Evolutionary conservation across 2,888 invertebrate genomes (phyloP).

Genomic region (Unio delphinus): DNA sequence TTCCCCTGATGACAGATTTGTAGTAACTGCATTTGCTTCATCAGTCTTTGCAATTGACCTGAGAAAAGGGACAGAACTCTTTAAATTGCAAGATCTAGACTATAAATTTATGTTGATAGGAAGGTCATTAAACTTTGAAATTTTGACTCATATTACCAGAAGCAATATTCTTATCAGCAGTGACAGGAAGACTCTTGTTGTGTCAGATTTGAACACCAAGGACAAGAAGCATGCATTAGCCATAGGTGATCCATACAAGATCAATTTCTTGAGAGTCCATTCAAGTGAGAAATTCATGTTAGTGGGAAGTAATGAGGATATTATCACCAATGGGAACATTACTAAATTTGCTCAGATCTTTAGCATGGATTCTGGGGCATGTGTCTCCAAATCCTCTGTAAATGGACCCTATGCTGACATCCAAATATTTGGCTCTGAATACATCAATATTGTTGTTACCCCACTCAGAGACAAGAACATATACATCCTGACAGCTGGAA

Average conservation of each 20-base stretch:
- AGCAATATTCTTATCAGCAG: constrained; percentile 2
- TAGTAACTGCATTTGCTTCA: constrained; percentile 9
- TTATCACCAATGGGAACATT: constrained; percentile 16
- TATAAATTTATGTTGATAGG: too few relatives aligned
- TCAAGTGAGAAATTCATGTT: constrained; percentile 37
- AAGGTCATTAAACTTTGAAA: too few relatives aligned
- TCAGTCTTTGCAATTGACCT: too few relatives aligned
- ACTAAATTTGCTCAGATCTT: constrained; percentile 33
- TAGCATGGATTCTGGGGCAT: constrained; percentile 20
- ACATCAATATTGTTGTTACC: constrained; percentile 4
- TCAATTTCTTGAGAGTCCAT: constrained; percentile 31
- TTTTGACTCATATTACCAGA: constrained; percentile 1
- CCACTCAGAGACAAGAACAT: too few relatives aligned
- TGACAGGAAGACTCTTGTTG: constrained; percentile 1
- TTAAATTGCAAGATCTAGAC: too few relatives aligned
- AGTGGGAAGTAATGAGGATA: constrained; percentile 16
- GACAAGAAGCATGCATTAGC: constrained; percentile 16
- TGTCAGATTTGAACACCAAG: constrained; percentile 28
- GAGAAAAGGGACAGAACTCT: too few relatives aligned
- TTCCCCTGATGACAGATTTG: constrained; percentile 40
- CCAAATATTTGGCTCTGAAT: constrained; percentile 34
- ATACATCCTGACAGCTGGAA: constrained; percentile 13
- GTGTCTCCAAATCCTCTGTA: constrained; percentile 19
- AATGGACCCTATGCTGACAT: constrained; percentile 21
- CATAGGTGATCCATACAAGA: constrained; percentile 22